Conservation (phyloP, 2,113 vertebrate genomes). For the Oryzias woworae region DNA sequence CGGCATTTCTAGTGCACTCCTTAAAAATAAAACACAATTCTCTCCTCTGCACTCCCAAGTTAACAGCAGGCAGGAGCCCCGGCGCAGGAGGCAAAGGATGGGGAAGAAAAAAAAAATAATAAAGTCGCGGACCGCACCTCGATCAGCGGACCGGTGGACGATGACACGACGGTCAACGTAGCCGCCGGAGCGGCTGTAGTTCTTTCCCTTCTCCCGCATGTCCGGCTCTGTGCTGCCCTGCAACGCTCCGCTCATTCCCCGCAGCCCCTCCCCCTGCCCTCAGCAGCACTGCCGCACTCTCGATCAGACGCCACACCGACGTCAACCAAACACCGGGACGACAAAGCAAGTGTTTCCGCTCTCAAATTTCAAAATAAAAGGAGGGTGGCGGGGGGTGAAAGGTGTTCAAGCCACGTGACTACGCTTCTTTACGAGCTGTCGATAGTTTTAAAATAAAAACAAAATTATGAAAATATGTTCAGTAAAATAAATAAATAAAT, state of each 20-base stretch:
- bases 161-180: slow-evolving; percentile 71
- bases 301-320: slow-evolving; percentile 27
- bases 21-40: slow-evolving; percentile 63
- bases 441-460: background rate
- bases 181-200: slow-evolving; percentile 61
- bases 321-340: slow-evolving; percentile 10
- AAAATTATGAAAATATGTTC: background rate
- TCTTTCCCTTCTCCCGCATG: slow-evolving; percentile 72
- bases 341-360: slow-evolving; percentile 30
- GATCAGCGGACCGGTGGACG: slow-evolving; percentile 73
- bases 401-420: no score
- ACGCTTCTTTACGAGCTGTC: background rate
- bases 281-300: slow-evolving; percentile 68
- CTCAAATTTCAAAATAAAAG: slow-evolving; percentile 57
- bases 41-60: slow-evolving; percentile 25
- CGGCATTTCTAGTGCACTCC: slow-evolving; percentile 45
- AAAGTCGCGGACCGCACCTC: slow-evolving; percentile 57
- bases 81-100: slow-evolving; percentile 5
- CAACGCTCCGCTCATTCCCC: slow-evolving; percentile 69
- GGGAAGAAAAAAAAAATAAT: slow-evolving; percentile 4
- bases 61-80: slow-evolving; percentile 16
- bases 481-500: background rate
- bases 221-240: slow-evolving; percentile 63
- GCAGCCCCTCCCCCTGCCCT: slow-evolving; percentile 76
- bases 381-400: no score